phyloP scores from a whole-genome alignment of 2,797 vertebrate species.

The Hippoglossus hippoglossus region DNA sequence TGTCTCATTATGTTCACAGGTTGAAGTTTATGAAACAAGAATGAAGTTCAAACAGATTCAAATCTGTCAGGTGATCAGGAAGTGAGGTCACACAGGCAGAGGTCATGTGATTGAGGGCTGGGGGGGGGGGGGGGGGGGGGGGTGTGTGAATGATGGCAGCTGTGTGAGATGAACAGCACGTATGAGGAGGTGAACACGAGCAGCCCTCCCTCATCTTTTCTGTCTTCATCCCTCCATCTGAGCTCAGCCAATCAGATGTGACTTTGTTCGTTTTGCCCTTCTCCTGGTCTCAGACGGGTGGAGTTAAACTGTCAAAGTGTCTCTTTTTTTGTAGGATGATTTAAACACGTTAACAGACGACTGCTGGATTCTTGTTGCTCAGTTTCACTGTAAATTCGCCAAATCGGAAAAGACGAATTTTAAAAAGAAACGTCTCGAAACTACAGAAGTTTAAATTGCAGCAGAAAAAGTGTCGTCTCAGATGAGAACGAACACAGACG shows the following conservation, averaged over 20 bases:
- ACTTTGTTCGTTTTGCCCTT: background rate
- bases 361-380: too few species aligned
- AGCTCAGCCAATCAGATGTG: constrained; percentile 6
- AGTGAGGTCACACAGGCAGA: constrained; percentile 58
- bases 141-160: constrained; percentile 35
- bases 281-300: background rate
- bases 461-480: too few species aligned
- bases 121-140: background rate
- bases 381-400: too few species aligned
- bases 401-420: too few species aligned
- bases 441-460: too few species aligned
- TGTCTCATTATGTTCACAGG: background rate
- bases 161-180: constrained; percentile 55
- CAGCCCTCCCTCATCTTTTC: constrained; percentile 51
- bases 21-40: constrained; percentile 52
- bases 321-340: too few species aligned
- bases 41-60: constrained; percentile 11
- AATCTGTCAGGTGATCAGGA: background rate
- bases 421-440: too few species aligned
- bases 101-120: constrained; percentile 35
- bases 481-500: too few species aligned
- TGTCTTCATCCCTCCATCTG: background rate
- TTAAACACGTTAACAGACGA: too few species aligned
- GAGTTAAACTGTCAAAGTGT: background rate
- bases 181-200: constrained; percentile 57